phyloP scores from a whole-genome alignment of 2,113 vertebrate genomes.

The Percina caprodes region DNA sequence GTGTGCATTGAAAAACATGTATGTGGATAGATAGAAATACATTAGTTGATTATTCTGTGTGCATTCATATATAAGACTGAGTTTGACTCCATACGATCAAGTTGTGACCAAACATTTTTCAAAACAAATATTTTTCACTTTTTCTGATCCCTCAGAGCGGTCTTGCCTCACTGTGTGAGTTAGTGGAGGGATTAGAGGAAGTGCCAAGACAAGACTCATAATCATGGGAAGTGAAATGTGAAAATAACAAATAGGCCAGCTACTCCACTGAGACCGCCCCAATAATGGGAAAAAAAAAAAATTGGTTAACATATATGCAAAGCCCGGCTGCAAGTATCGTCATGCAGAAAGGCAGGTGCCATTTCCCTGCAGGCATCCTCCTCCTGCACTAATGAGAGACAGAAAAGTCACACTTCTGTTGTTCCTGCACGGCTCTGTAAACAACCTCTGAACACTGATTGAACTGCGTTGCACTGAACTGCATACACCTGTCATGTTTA shows the following conservation, averaged over 20 bases:
- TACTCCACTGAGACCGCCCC: conserved; percentile 12
- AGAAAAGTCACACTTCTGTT: conserved; percentile 22
- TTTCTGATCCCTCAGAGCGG: neutral
- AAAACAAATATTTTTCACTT: conserved; percentile 5
- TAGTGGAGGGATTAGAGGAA: conserved; percentile 12
- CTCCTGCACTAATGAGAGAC: conserved; percentile 27
- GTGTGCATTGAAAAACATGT: neutral
- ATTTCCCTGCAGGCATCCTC: conserved; percentile 25
- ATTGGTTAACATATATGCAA: conserved; percentile 19
- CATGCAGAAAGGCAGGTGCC: conserved; percentile 28
- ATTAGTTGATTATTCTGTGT: neutral
- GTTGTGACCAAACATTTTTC: conserved; percentile 3
- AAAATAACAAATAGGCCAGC: conserved; percentile 42
- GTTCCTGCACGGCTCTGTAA: neutral
- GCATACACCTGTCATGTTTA: neutral
- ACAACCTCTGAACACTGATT: neutral
- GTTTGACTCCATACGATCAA: neutral
- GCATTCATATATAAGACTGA: neutral
- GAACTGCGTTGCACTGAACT: neutral
- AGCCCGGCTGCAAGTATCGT: conserved; percentile 21
- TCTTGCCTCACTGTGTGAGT: neutral
- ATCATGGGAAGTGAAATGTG: conserved; percentile 50
- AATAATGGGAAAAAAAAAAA: conserved; percentile 23
- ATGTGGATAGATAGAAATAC: neutral
- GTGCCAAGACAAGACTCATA: conserved; percentile 21